Conservation (phyloP, 2,888 invertebrate genomes). For the Rotaria macrura region DNA sequence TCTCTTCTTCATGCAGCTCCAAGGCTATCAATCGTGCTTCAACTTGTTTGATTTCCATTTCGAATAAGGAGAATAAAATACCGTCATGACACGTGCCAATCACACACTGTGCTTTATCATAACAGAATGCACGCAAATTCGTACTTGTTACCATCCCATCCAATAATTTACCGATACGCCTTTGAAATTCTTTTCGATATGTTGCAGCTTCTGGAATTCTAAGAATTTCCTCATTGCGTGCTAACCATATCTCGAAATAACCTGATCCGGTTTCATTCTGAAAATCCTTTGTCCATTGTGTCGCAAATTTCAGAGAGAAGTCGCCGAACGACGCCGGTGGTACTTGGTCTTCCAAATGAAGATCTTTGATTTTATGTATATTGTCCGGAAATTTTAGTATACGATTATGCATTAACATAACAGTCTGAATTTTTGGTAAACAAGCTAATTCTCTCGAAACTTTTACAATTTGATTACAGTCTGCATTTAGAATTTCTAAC, state of each 20-base stretch:
- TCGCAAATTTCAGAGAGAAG: background rate
- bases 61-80: background rate
- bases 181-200: background rate
- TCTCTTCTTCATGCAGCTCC: background rate
- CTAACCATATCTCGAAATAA: background rate
- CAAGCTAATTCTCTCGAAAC: background rate
- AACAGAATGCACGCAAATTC: background rate
- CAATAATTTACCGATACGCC: background rate
- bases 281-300: background rate
- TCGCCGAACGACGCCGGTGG: background rate
- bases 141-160: background rate
- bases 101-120: background rate
- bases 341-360: background rate
- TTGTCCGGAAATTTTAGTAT: background rate
- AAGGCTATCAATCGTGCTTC: background rate
- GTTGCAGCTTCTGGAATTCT: background rate
- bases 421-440: background rate
- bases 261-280: background rate
- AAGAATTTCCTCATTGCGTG: background rate
- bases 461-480: background rate
- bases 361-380: background rate
- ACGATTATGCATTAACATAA: background rate
- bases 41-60: background rate
- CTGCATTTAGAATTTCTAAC: background rate
- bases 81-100: background rate